Evolutionary conservation across 1,140 invertebrate species (phyloP), one percentile per base, ranked within the genome.

Genomic region (Idris sp.): DNA sequence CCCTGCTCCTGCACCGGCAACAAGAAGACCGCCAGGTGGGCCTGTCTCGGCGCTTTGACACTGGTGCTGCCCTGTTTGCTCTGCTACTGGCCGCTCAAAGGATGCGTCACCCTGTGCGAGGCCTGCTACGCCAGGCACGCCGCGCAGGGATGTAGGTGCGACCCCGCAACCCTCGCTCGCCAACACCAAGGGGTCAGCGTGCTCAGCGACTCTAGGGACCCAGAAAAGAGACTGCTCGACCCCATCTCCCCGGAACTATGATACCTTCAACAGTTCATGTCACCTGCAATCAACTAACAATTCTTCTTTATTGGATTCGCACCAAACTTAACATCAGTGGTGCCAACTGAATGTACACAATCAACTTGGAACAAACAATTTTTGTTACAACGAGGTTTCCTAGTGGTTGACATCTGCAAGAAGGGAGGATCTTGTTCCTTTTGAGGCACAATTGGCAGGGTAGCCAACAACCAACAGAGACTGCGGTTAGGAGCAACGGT

Each of bases 31-130:
- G 90, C 92, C 65, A 89, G 96, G 43, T 97, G 96, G 95, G 92
- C 92, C 56, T 96, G 95, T 84, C 90, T 98, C 77, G 92, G 91
- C 13, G 91, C 93, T 13, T 89, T 97, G 71, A 90, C 95, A 25
- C 84, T 95, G 72, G 89, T 92, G 71, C 89, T 98, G 84, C 96
- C 96, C 64, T 97, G 96, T 86, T 89, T 98, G 59, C 92, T 93
- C 84, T 93, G 94, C 82, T 98, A 98, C 87, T 97, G 95, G 94
- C 96, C 96, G 49, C 90, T 96, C 82, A 91, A 92, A 79, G 94
- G 92, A 16, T 93, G 92, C 84, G 91, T 96, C 68, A 90, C 91
- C 56, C 87, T 92, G 43, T 93, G 93, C 84, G 95, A 96, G 83
- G 89, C 90, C 72, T 93, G 92, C 78, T 97, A 97, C 87, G 93